These are phyloP conservation scores for Corythornis madagascariensis DNA, from an alignment of 2,113 vertebrate species.

Conservation along the genomic window DNA sequence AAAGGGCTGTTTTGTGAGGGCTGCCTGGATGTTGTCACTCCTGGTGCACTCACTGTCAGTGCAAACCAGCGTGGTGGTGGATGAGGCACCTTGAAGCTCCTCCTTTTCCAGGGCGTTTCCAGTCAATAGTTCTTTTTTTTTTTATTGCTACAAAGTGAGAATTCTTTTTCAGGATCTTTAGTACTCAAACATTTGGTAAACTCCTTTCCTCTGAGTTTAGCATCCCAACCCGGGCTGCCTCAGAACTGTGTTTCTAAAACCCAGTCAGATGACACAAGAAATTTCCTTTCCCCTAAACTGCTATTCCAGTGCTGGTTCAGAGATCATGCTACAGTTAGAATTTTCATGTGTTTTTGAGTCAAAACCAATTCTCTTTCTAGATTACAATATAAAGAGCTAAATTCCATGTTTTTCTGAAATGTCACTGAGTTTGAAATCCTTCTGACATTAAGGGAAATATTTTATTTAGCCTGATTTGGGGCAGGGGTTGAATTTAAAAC, in stretches of 20 bases:
- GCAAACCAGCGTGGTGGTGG: background rate
- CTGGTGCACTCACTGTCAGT: background rate
- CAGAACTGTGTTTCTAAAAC: background rate
- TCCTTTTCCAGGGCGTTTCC: background rate
- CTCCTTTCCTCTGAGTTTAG: background rate
- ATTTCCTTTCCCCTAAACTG: background rate
- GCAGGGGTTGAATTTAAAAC: background rate
- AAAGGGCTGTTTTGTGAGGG: background rate
- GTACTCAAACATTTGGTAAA: background rate
- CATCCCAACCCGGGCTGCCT: background rate
- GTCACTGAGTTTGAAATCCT: background rate
- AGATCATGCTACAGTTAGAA: background rate
- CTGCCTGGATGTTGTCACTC: background rate
- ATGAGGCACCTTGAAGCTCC: background rate
- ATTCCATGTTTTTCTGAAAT: background rate
- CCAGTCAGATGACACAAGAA: background rate
- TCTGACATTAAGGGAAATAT: background rate
- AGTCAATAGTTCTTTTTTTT: background rate
- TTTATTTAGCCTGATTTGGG: background rate
- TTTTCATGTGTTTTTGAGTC: background rate
- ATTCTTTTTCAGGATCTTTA: background rate
- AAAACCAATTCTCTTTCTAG: background rate
- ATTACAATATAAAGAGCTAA: background rate
- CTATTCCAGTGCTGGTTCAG: background rate
- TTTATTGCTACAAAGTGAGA: background rate